Conservation (phyloP, 1,140 invertebrate species). For the Drosophila nigromelanica region DNA sequence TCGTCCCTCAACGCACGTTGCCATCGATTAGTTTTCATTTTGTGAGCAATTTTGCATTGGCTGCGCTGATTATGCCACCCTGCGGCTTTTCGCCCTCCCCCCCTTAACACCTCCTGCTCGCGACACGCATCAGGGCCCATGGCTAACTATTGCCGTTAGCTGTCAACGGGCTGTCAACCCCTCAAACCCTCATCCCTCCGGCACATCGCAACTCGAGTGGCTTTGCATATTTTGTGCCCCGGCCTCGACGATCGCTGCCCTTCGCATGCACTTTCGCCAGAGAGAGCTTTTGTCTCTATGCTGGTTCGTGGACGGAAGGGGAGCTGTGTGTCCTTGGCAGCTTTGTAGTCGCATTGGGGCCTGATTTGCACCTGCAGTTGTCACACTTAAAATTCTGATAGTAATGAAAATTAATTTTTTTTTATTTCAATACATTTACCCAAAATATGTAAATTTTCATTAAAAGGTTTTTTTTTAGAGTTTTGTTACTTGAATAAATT, state of each 20-base stretch:
- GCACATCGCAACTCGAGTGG: constrained; percentile 17
- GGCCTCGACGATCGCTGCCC: constrained; percentile 7
- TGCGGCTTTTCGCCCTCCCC: constrained; percentile 27
- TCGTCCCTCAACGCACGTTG: constrained; percentile 26
- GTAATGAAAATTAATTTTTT: too few species aligned
- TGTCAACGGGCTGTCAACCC: constrained; percentile 26
- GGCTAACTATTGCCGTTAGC: constrained; percentile 30
- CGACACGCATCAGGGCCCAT: background rate
- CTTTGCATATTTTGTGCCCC: constrained; percentile 41
- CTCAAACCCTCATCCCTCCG: background rate
- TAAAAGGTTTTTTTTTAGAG: too few species aligned
- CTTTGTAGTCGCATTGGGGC: constrained; percentile 2
- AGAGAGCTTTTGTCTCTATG: background rate
- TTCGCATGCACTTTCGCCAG: constrained; percentile 9
- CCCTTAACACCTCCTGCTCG: background rate
- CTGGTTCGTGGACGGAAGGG: background rate
- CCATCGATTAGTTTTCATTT: constrained; percentile 82
- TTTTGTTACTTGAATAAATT: too few species aligned
- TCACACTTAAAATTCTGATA: background rate
- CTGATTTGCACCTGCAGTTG: constrained; percentile 5
- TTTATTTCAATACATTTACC: too few species aligned
- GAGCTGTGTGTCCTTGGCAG: background rate
- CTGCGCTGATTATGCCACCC: constrained; percentile 69
- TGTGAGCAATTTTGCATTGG: constrained; percentile 73
- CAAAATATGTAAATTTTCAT: too few species aligned